Conservation (phyloP, 2,113 vertebrate species). For the Cyprichromis sp. region DNA sequence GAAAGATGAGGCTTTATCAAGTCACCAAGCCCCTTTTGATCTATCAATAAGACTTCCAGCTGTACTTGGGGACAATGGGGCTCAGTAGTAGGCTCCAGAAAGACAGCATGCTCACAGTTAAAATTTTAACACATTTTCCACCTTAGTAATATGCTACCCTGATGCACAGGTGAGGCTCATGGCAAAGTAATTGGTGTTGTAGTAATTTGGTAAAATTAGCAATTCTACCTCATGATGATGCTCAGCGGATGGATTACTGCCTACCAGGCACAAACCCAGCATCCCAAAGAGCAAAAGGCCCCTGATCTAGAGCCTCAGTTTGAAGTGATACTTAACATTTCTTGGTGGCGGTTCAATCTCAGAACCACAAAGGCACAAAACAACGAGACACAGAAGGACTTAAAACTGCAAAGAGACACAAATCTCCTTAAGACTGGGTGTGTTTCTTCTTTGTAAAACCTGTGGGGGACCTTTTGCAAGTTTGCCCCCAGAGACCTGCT, state of each 20-base stretch:
- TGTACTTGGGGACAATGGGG: background rate
- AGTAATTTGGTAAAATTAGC: background rate
- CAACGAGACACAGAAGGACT: background rate
- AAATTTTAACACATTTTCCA: background rate
- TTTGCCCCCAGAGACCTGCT: background rate
- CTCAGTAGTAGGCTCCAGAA: background rate
- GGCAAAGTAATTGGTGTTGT: background rate
- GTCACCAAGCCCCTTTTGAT: background rate
- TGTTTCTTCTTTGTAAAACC: background rate
- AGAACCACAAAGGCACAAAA: background rate
- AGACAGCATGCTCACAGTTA: background rate
- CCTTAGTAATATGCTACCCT: background rate
- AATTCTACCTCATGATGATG: background rate
- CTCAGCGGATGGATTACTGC: background rate
- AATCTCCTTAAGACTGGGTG: background rate
- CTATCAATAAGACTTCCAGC: background rate
- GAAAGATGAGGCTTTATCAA: constrained; percentile 15
- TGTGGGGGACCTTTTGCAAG: background rate
- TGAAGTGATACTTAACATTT: background rate
- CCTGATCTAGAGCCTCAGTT: background rate
- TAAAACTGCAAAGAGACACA: background rate
- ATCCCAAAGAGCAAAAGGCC: background rate
- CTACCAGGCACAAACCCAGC: background rate
- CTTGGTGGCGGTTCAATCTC: background rate
- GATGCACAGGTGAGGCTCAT: background rate